Base-by-base conservation (phyloP, 2,888 invertebrate species). In the Cataglyphis livida region DNA sequence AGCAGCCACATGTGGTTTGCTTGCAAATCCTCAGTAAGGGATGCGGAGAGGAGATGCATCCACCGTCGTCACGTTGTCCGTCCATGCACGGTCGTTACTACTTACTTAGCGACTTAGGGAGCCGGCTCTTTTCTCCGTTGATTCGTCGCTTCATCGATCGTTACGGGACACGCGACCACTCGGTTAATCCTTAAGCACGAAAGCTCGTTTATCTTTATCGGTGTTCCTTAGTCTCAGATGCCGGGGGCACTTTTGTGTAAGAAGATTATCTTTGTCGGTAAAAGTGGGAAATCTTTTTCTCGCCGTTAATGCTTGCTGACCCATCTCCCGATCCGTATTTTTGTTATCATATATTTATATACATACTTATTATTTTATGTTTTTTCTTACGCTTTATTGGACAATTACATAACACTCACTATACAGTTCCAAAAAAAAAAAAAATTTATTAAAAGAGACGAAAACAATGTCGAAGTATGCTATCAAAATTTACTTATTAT, bases 131-230 rank as follows among this genome's bases (percentile, higher is more conserved):
- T n/a, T 78, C 28, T 78, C 57, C 68, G 57, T 68, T 21, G 48
- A 75, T 75, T 75, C 64, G 74, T 35, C 62, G 71, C 70, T 70
- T 62, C 78, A 78, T 78, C 78, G 78, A 78, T 70, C 71, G 78
- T 78, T 70, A 71, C 78, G 59, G 44, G 21, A 78, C 78, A 78
- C 71, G 78, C 78, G 25, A 78, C 59, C 32, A 71, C 71, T 78
- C 71, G 59, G 78, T 70, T 78, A 78, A 71, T 78, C 71, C 59
- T 71, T 71, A 78, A 78, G 71, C 71, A 78, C 59, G 71, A 78
- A 78, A 78, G 71, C 71, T 78, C 78, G 59, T 78, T 78, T 78
- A 78, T 78, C 78, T 78, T 78, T 78, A 78, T 78, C 71, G 78
- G 32, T 78, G 71, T 78, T 78, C 41, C 76, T 57, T n/a, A 57